A percentile compares a stretch with the other conserved stretches of the same genome.
phyloP scores from a whole-genome alignment of 2,797 vertebrate species.

The Tadarida brasiliensis region DNA sequence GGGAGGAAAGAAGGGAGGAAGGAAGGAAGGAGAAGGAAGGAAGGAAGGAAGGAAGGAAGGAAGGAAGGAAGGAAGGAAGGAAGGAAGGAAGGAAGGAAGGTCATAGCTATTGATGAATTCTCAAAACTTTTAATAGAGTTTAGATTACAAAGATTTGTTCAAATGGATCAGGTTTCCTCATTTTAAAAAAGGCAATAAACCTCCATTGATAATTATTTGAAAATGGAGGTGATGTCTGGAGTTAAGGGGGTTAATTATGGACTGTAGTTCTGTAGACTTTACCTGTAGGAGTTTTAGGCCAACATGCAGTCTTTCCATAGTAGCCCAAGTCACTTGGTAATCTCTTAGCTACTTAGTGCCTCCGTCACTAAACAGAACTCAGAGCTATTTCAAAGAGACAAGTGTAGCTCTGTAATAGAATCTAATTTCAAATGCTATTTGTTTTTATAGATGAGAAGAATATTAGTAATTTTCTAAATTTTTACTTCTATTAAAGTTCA shows the following conservation, averaged over 20 bases:
- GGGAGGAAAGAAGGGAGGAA: no score
- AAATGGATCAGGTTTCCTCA: constrained; percentile 9
- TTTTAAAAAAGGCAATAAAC: constrained; percentile 22
- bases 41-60: no score
- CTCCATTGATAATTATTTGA: neutral
- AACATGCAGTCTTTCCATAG: neutral
- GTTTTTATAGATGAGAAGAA: constrained; percentile 16
- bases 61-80: no score
- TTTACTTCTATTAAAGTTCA: neutral
- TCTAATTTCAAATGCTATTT: constrained; percentile 31
- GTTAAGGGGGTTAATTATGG: neutral
- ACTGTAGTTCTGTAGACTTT: neutral
- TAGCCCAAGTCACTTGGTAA: neutral
- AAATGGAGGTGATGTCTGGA: neutral
- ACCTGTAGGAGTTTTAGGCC: neutral
- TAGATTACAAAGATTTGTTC: constrained; percentile 23
- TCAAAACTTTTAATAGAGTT: constrained; percentile 22
- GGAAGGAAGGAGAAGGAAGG: neutral
- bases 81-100: no score
- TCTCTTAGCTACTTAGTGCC: neutral
- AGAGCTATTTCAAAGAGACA: neutral
- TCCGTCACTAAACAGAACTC: neutral
- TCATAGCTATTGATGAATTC: constrained; percentile 28
- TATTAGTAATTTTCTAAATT: constrained; percentile 35
- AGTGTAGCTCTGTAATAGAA: neutral